phyloP scores from a whole-genome alignment of 2,113 vertebrate species.

The Acanthisitta chloris region DNA sequence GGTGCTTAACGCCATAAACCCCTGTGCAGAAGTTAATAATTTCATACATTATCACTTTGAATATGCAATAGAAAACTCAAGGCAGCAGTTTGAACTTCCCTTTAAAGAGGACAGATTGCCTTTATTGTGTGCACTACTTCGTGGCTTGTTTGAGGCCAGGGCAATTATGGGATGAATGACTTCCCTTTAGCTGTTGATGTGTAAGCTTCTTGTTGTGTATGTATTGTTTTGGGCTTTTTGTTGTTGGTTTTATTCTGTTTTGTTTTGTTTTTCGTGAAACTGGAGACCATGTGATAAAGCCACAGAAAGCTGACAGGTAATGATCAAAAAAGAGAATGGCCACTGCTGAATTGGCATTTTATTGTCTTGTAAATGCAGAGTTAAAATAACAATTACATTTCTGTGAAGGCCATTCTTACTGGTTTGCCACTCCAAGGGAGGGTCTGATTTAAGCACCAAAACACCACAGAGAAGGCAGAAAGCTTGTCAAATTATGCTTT shows the following conservation, averaged over 20 bases:
- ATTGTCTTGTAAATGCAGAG: conserved; percentile 72
- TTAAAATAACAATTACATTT: conserved; percentile 67
- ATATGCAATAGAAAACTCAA: conserved; percentile 84
- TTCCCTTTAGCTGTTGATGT: conserved; percentile 82
- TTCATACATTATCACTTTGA: conserved; percentile 76
- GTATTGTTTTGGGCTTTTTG: conserved; percentile 57
- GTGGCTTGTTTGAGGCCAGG: conserved; percentile 85
- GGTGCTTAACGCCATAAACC: conserved; percentile 63
- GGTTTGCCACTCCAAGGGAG: neutral
- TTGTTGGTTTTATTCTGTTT: conserved; percentile 40
- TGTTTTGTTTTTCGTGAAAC: conserved; percentile 38
- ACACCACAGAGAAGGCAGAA: neutral
- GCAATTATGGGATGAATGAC: conserved; percentile 91
- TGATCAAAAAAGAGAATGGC: conserved; percentile 56
- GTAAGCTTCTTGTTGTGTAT: conserved; percentile 54
- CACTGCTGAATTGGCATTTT: conserved; percentile 35
- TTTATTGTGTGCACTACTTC: conserved; percentile 85
- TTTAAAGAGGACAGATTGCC: conserved; percentile 72
- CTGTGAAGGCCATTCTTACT: neutral
- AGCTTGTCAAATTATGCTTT: neutral
- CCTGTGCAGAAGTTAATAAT: conserved; percentile 59
- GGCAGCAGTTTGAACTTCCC: conserved; percentile 85
- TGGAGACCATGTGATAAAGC: conserved; percentile 42
- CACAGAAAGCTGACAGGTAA: conserved; percentile 63
- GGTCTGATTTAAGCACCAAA: neutral